Percentiles rank a stretch among this genome's conserved stretches.
phyloP scores from a whole-genome alignment of 2,113 vertebrate species.

The Melospiza melodia region DNA sequence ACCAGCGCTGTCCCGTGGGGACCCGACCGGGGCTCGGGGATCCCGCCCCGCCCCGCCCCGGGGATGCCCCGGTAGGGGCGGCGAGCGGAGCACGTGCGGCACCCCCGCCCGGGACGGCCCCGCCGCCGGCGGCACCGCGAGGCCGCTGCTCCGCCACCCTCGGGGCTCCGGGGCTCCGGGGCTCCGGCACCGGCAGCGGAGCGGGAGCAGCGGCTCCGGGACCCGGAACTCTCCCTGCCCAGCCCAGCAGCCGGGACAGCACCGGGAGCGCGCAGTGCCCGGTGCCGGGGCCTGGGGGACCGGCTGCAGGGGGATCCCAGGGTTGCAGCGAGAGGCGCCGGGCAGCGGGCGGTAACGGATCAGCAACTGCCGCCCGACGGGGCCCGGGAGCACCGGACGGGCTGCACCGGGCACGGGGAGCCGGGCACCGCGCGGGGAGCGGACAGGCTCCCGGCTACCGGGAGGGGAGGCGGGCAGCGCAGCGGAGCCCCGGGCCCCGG shows the following conservation, averaged over 20 bases:
- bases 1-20: neutral
- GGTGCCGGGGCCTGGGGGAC: neutral
- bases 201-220: neutral
- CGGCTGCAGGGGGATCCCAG: neutral
- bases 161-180: neutral
- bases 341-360: neutral
- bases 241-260: neutral
- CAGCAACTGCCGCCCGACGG: neutral
- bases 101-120: neutral
- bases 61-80: neutral
- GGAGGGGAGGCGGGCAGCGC: neutral
- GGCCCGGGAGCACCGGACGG: neutral
- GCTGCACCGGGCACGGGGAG: no score
- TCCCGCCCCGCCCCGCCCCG: neutral
- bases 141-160: neutral
- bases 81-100: neutral
- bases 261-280: no score
- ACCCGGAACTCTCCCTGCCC: neutral
- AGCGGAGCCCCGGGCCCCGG: neutral
- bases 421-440: no score
- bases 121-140: neutral
- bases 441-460: neutral
- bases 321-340: neutral
- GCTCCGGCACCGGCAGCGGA: no score
- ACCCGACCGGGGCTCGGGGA: no score